Evolutionary conservation across 2,113 vertebrate species (phyloP), one percentile per base, ranked within the genome.

Genomic region (Callithrix jacchus): DNA sequence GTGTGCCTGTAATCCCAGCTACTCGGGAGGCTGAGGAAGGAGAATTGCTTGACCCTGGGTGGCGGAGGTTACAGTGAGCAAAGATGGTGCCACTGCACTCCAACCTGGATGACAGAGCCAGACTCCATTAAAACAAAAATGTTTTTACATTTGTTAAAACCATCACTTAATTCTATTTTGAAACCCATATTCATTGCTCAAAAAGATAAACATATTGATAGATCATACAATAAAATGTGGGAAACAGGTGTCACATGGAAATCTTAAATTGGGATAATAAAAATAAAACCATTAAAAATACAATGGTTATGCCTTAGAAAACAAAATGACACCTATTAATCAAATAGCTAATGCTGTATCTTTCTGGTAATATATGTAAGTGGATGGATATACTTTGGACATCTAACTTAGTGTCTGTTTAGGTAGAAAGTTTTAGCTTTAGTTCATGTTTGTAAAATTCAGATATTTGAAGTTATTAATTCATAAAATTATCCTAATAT

Each of bases 401-500:
- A 95, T 58, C 73, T 87, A 90, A 89, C 37, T 92, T 82, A 52
- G 42, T 94, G 32, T 94, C 21, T 87, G 8, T 83, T 91, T 84
- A 89, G 80, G 66, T 27, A 95, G 40, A 61, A 94, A 95, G 32
- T 86, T 85, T 87, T 81, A 94, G 47, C 14, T 91, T 85, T 92
- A 90, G 76, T 32, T 94, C n/a, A 91, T 80, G 95, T 89, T 70
- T 37, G 21, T 66, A 94, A 68, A 91, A 96, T 85, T 97, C 90
- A 95, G 95, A 93, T 82, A 10, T 79, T 91, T 92, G 90, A 95
- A 82, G 23, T 6, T 87, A 94, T 84, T 96, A 97, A 61, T 85
- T 66, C n/a, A 89, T 40, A 91, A 97, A 91, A 93, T 95, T 89
- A 96, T 56, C 71, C 49, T 93, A 96, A 77, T 96, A 93, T 85